Evolutionary conservation across 2,113 vertebrate species (phyloP), one percentile per base, ranked within the genome.

Genomic region (Phalacrocorax pelagicus): DNA sequence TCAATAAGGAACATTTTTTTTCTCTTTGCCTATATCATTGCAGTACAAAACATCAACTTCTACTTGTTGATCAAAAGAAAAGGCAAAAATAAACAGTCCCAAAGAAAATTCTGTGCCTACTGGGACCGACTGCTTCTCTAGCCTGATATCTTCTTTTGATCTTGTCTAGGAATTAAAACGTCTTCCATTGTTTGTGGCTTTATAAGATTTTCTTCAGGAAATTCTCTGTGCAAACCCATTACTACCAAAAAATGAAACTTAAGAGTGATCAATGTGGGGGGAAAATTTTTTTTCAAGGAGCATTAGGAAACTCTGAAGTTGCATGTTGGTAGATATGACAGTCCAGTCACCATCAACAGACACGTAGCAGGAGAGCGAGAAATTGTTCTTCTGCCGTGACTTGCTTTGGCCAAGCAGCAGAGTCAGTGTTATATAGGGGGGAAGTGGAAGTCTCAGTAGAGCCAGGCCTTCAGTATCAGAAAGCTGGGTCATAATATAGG

Each of bases 181-280:
- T 12, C 16, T 61, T 79, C 4, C 4, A 51, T 10, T 4, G 1
- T 29, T 55, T 13, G 40, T 24, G 12, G 1, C 13, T 82, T 59
- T 11, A 3, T 27, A 71, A 42, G 2, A 29, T 54, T 86, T 80
- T 57, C 21, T 79, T 52, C 74, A 23, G 21, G 63, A 82, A 87
- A 38, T 16, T 66, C 49, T 8, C 22, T 71, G 4, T 55, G 24
- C 32, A 86, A 38, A 47, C 3, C 10, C 19, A 12, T 58, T 42
- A 13, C 3, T 26, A 14, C 13, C 62, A 58, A 63, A 8, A 92
- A 81, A 65, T 42, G 0, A 84, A 91, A 71, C 2, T 8, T 42
- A 40, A 63, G 3, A 7, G 12, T 20, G 4, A 29, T 30, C 22
- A 8, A 36, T 32, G 2, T 17, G 4, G 5, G 1, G 8, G 10